Evolutionary conservation across 2,888 invertebrate species (phyloP).

Genomic region (Aphidius colemani): DNA sequence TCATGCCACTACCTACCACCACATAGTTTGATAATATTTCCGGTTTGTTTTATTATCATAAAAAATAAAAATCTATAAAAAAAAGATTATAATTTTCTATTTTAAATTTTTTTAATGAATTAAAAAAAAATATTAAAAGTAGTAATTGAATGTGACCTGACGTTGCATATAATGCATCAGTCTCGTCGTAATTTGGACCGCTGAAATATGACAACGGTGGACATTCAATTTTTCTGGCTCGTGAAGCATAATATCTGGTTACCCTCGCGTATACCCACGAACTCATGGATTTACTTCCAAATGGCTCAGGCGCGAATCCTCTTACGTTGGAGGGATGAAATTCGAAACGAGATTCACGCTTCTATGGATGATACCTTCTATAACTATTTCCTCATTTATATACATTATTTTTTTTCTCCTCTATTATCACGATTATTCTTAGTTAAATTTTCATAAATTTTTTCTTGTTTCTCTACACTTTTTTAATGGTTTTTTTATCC

Average conservation of each 20-base stretch:
- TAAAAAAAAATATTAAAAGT: not conserved
- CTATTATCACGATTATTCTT: no score
- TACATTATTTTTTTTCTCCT: no score
- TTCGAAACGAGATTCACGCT: slow-evolving; percentile 32
- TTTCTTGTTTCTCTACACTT: no score
- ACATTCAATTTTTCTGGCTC: slow-evolving; percentile 24
- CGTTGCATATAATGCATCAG: slow-evolving; percentile 7
- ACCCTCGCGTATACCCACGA: slow-evolving; percentile 10
- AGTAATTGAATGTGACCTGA: slow-evolving; percentile 3
- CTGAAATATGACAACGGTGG: slow-evolving; percentile 19
- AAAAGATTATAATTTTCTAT: not conserved
- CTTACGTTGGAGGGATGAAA: slow-evolving; percentile 32
- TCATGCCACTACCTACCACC: no score
- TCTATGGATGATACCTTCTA: slow-evolving; percentile 8
- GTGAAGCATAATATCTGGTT: slow-evolving; percentile 31
- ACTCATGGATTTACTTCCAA: slow-evolving; percentile 31
- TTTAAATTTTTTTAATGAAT: not conserved
- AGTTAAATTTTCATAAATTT: no score
- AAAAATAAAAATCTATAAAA: not conserved
- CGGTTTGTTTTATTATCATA: not conserved
- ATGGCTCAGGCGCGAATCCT: slow-evolving; percentile 33
- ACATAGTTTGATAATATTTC: no score
- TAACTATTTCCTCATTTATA: not conserved
- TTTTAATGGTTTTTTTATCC: no score
- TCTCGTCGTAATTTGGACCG: slow-evolving; percentile 19